Evolutionary conservation across 35 echinoderm and acorn worm species (phyloP).

Genomic region (Ophioderma brevispina): DNA sequence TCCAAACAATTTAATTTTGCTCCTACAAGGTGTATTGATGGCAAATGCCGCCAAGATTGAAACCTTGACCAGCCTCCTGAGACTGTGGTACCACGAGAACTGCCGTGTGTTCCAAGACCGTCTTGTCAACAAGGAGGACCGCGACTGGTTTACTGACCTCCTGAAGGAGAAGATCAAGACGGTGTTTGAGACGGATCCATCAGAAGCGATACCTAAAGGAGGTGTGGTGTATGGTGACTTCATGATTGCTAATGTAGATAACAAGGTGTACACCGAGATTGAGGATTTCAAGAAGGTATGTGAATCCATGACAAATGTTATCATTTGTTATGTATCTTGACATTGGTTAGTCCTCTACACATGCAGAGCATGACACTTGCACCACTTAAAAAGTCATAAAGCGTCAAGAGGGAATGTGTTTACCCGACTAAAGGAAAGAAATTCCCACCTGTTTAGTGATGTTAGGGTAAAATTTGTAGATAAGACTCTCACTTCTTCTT

Average conservation of each 20-base stretch:
- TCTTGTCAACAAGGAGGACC: conserved; percentile 89
- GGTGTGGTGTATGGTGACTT: conserved; percentile 91
- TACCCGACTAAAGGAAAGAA: no score
- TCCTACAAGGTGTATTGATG: conserved; percentile 84
- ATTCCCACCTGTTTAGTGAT: no score
- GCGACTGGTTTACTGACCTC: conserved; percentile 80
- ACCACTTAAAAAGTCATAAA: no score
- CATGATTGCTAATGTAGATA: conserved; percentile 92
- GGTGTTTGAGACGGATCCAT: conserved; percentile 60
- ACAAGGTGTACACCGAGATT: conserved; percentile 92
- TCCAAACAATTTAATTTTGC: background rate
- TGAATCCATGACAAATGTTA: background rate
- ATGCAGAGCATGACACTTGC: no score
- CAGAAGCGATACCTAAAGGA: conserved; percentile 62
- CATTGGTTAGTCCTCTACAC: no score
- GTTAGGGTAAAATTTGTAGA: no score
- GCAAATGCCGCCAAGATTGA: conserved; percentile 66
- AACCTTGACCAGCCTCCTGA: conserved; percentile 54
- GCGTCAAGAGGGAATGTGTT: no score
- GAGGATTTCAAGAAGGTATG: conserved; percentile 76
- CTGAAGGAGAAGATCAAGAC: conserved; percentile 65
- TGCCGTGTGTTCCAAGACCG: conserved; percentile 93
- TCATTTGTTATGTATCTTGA: no score
- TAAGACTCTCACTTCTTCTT: no score
- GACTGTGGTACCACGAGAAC: conserved; percentile 96